Percentiles rank a stretch among this genome's conserved stretches.
Conservation (phyloP, 2,888 invertebrate species). For the Drosophila yooni region DNA sequence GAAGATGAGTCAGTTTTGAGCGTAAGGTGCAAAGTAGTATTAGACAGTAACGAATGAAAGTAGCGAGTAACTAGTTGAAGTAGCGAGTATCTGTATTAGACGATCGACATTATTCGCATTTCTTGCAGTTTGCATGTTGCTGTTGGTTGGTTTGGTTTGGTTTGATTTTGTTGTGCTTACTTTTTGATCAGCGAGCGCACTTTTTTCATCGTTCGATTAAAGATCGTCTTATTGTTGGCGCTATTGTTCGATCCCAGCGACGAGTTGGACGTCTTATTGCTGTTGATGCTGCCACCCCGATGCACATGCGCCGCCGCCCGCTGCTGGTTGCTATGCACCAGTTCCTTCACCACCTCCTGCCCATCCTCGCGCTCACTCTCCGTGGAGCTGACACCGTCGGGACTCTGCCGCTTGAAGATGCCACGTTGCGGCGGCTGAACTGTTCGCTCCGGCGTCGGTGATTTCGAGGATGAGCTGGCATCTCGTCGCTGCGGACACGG, state of each 20-base stretch:
- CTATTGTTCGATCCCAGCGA: conserved; percentile 86
- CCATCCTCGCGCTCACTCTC: conserved; percentile 84
- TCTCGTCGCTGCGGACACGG: conserved; percentile 69
- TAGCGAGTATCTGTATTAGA: conserved; percentile 31
- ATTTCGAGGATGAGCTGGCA: conserved; percentile 75
- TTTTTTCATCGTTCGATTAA: conserved; percentile 94
- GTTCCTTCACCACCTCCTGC: conserved; percentile 55
- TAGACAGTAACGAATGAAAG: conserved; percentile 37
- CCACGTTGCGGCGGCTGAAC: conserved; percentile 33
- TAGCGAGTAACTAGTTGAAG: conserved; percentile 41
- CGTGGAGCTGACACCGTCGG: conserved; percentile 84
- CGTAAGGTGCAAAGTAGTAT: conserved; percentile 13
- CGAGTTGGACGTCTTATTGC: conserved; percentile 74
- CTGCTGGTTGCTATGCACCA: conserved; percentile 67
- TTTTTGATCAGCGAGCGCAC: conserved; percentile 90
- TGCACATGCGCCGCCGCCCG: conserved; percentile 80
- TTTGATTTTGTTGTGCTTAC: conserved; percentile 79
- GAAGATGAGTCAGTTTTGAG: conserved; percentile 19
- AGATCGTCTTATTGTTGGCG: conserved; percentile 89
- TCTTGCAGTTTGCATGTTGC: conserved; percentile 26
- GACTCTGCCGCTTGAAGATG: conserved; percentile 79
- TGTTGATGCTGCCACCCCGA: conserved; percentile 75
- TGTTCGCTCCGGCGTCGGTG: conserved; percentile 78
- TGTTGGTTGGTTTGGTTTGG: conserved; percentile 14
- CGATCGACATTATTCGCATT: conserved; percentile 32